phyloP scores from a whole-genome alignment of 2,888 invertebrate genomes.

The Troglohyphantes excavatus region DNA sequence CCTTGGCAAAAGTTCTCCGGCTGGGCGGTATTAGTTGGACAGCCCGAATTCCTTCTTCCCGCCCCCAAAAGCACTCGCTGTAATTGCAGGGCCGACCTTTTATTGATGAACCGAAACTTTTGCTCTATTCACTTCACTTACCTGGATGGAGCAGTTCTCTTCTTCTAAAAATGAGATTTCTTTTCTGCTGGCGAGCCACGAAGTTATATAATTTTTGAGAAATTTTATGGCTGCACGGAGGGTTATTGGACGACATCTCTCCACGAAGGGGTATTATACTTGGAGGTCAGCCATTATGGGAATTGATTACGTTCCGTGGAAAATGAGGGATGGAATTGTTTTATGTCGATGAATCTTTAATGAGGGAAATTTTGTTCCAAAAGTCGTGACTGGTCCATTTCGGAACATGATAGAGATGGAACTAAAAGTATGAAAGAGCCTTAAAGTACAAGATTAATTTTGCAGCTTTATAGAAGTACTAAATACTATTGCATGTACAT shows the following conservation, averaged over 20 bases:
- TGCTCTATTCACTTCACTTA: constrained; percentile 57
- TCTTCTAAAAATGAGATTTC: constrained; percentile 45
- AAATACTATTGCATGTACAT: too few relatives aligned
- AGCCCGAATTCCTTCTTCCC: constrained; percentile 11
- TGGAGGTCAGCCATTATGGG: constrained; percentile 43
- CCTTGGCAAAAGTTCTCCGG: constrained; percentile 34
- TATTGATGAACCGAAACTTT: constrained; percentile 69
- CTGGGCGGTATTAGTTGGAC: constrained; percentile 13
- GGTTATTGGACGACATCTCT: constrained; percentile 56
- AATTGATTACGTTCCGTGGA: constrained; percentile 45
- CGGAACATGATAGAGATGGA: constrained; percentile 51
- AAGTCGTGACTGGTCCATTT: constrained; percentile 41
- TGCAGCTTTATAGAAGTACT: too few relatives aligned
- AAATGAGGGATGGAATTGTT: constrained; percentile 62
- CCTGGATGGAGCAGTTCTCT: constrained; percentile 50
- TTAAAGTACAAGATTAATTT: too few relatives aligned
- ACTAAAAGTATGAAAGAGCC: too few relatives aligned
- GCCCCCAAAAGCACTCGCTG: constrained; percentile 39
- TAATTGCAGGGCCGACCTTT: constrained; percentile 57
- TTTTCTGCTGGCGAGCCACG: background rate
- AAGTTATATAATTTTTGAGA: constrained; percentile 67
- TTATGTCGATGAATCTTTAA: constrained; percentile 67
- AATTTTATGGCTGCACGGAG: constrained; percentile 62
- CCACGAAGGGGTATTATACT: background rate
- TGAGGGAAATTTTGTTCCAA: constrained; percentile 41